Base-by-base conservation (phyloP, 2,797 vertebrate species). In the Melanotaenia nigrans region DNA sequence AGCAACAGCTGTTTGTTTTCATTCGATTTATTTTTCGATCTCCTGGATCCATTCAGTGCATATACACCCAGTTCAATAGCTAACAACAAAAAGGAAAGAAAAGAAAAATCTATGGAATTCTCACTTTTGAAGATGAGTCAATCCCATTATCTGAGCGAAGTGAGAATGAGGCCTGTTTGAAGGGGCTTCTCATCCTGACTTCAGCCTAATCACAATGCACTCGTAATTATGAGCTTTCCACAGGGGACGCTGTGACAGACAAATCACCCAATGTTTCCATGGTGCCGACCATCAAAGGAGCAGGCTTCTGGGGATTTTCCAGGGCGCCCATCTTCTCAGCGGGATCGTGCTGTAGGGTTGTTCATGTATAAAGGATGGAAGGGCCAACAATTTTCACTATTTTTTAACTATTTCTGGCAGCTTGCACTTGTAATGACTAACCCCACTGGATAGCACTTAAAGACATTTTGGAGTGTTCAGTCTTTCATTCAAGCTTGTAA, bases 221-320 rank as follows among this genome's bases (percentile, higher is more conserved):
- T 82, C 3, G 49, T 92, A 90, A 92, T 90, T 87, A 89, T 77
- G 82, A 88, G 86, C 71, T 84, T 83, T 77, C 81, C 85, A 85
- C 79, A 62, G 61, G 14, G 81, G 86, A 86, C 76, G 33, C 47
- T 0, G 35, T 66, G 82, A 84, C 72, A 61, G 71, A 77, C 75
- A 85, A 85, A 83, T 82, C 28, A 2, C 38, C 51, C 62, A 58
- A 85, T 62, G 90, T 92, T 91, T 87, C 88, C 88, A 90, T 91
- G 88, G 87, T 0, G 69, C 82, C 61, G 1, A 35, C 68, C 73
- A 72, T 88, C 82, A 82, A 80, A 85, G 78, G 70, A 79, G 72
- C 77, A 56, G 78, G 72, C 55, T 82, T 70, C 30, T 7, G 45
- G 85, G 79, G 83, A 79, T 38, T 69, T 63, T 64, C 78, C 69